Evolutionary conservation across 1,140 invertebrate species (phyloP), one percentile per base, ranked within the genome.

Genomic region (Manduca sexta): DNA sequence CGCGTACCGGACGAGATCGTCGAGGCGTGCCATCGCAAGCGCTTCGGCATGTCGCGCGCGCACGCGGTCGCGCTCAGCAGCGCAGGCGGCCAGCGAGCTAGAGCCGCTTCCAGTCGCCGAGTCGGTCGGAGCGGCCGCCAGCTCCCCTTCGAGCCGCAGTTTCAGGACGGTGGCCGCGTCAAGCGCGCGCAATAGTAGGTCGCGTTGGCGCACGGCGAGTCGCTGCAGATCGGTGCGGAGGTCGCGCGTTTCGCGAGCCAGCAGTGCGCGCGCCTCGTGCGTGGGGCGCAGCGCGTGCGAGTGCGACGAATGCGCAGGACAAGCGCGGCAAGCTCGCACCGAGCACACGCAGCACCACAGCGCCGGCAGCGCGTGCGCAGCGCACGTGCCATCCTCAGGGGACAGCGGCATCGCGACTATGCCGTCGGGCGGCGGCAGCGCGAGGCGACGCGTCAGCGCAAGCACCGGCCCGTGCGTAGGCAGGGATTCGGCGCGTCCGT

Each of bases 331-430:
- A 11, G 93, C 79, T 15, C 88, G 78, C 14, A 80, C 80, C 39
- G 88, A 88, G 68, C 92, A 94, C n/a, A 87, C 90, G 45, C 88
- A 88, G 70, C 92, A 94, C 92, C 92, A 94, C 12, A 92, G 77
- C 18, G 91, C 89, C 14, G 92, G 92, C 90, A 92, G 92, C 35
- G 89, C 90, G 72, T 93, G 92, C 41, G 89, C 89, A 64, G 90
- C 88, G 73, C 92, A 93, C 65, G 91, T 91, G 68, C 92, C 91
- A 45, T 73, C 78, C 35, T 35, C 44, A 31, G 44, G 16, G 44
- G 44, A 17, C 42, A 35, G 42, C 26, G 15, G 44, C 5, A 16
- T 3, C 4, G 21, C 1, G 0, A 8, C 21, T 3, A 26, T 26
- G 21, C 21, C 21, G 0, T 8, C 21, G 21, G 21, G 21, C 21